phyloP scores from a whole-genome alignment of 2,797 vertebrate genomes.

The Semaprochilodus insignis region DNA sequence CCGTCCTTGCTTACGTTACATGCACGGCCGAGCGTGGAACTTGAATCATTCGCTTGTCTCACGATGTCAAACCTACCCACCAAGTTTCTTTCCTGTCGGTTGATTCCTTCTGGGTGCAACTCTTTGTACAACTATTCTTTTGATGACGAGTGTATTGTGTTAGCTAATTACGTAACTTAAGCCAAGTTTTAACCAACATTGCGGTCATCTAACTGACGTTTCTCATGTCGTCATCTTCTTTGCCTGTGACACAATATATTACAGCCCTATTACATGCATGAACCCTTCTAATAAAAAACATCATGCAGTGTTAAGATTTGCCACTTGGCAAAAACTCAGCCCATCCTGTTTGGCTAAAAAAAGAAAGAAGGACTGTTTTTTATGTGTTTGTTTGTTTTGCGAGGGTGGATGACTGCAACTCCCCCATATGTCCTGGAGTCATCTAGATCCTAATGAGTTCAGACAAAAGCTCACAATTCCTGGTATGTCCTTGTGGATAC shows the following conservation, averaged over 20 bases:
- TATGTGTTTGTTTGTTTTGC: slow-evolving; percentile 43
- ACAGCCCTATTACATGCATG: not conserved
- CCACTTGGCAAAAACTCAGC: slow-evolving; percentile 31
- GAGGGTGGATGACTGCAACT: slow-evolving; percentile 3
- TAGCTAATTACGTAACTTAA: too few relatives aligned
- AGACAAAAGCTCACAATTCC: slow-evolving; percentile 63
- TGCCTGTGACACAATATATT: too few relatives aligned
- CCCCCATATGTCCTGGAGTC: slow-evolving; percentile 45
- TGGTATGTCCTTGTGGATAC: slow-evolving; percentile 25
- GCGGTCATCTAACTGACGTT: too few relatives aligned
- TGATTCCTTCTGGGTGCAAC: too few relatives aligned
- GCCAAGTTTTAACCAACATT: too few relatives aligned
- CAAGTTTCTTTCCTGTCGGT: not conserved
- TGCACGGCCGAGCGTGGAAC: too few relatives aligned
- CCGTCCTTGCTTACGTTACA: too few relatives aligned
- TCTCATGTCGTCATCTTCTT: too few relatives aligned
- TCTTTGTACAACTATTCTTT: too few relatives aligned
- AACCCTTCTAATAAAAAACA: slow-evolving; percentile 41
- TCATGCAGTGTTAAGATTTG: slow-evolving; percentile 54
- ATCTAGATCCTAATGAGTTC: slow-evolving; percentile 70
- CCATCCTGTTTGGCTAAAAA: slow-evolving; percentile 25
- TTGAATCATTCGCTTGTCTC: too few relatives aligned
- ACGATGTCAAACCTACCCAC: too few relatives aligned
- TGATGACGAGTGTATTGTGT: too few relatives aligned
- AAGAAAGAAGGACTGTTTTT: not conserved